phyloP scores from a whole-genome alignment of 2,888 invertebrate genomes.

The Sthenelais limicola region DNA sequence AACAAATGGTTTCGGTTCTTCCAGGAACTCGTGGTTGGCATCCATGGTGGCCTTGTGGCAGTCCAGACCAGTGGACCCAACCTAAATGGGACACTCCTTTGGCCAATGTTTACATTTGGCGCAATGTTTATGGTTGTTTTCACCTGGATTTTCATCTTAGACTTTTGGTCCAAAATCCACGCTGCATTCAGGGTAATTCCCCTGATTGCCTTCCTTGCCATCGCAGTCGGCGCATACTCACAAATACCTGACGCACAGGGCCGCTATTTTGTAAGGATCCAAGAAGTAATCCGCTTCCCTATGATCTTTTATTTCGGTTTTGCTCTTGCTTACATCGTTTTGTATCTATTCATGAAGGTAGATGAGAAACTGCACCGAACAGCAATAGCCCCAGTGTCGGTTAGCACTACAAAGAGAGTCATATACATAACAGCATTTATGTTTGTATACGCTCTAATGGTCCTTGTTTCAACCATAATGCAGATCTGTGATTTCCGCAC shows the following conservation, averaged over 20 bases:
- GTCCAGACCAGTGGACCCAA: constrained; percentile 52
- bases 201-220: constrained; percentile 16
- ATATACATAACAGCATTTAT: constrained; percentile 19
- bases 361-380: constrained; percentile 20
- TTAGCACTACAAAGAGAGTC: constrained; percentile 12
- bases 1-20: constrained; percentile 52
- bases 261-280: constrained; percentile 45
- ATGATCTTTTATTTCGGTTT: constrained; percentile 44
- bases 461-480: constrained; percentile 1
- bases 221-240: constrained; percentile 47
- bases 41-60: constrained; percentile 52
- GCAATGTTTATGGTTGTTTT: constrained; percentile 41
- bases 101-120: constrained; percentile 56
- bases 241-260: constrained; percentile 52
- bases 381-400: not conserved
- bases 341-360: constrained; percentile 19
- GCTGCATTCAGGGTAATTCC: constrained; percentile 41
- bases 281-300: constrained; percentile 52
- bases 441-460: constrained; percentile 19
- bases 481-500: constrained; percentile 8
- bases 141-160: constrained; percentile 45
- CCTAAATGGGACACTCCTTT: constrained; percentile 48
- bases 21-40: constrained; percentile 48
- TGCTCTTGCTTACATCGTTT: constrained; percentile 6
- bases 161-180: constrained; percentile 42